Base-by-base conservation (phyloP, 2,113 vertebrate genomes). In the Crotalus tigris region DNA sequence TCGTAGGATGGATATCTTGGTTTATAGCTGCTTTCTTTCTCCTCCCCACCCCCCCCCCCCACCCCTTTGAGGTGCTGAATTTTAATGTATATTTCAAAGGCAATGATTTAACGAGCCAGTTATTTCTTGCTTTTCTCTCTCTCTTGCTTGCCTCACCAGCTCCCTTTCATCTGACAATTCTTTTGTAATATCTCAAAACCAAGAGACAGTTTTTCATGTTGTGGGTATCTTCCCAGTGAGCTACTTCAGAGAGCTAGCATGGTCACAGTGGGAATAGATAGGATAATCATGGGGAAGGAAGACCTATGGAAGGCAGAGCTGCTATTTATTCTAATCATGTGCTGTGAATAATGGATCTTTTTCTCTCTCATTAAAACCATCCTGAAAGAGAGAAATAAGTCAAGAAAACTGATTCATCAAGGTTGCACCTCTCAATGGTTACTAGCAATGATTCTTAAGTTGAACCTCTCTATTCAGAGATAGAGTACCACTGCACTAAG, bases 31-130 rank as follows among this genome's bases (percentile, higher is more conserved):
- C 69, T 75, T 87, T 53, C 85, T 51, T 39, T 29, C 46, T 49
- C 85, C 46, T 46, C n/a, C 24, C 10, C 29, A 29, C 1, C 33
- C 39, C 23, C 10, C 29, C 1, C 33, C 39, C 8, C 49, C 26
- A 3, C 24, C 44, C 46, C 44, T 23, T 33, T 51, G 21, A 12
- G 51, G 49, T n/a, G 51, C 7, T 24, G 85, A 29, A 58, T 89
- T 29, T 93, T 85, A 61, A 91, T 91, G 61, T 58, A 51, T 81
- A 85, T 91, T 93, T 91, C 87, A 91, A 88, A 88, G 87, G 87
- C 91, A 26, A 33, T 2, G 26, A 11, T 91, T 92, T 88, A 53
- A 88, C 15, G 17, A 90, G 81, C 12, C 85, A n/a, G 26, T 53
- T 12, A 23, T 53, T 46, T 58, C 44, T 61, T 33, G 17, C 55